A percentile compares a stretch with the other conserved stretches of the same genome.
These are phyloP conservation scores for Zoanthus sociatus DNA, from an alignment of 92 coral and sea anemone genomes.

Conservation along the genomic window DNA sequence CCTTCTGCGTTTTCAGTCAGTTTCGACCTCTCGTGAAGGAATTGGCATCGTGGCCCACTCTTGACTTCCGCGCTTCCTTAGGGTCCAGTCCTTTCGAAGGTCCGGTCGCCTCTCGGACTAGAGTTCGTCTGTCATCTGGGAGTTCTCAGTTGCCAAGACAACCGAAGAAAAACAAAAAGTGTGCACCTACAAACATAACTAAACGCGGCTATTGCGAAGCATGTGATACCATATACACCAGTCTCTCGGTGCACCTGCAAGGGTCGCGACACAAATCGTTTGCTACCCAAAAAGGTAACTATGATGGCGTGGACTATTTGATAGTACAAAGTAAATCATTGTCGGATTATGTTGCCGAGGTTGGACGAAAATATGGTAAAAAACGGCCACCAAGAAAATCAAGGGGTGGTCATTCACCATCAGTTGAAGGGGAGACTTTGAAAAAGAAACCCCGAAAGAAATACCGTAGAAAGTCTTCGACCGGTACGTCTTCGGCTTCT, in stretches of 20 bases:
- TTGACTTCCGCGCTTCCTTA: conserved; percentile 70
- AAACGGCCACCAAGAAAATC: background rate
- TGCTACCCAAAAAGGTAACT: conserved; percentile 66
- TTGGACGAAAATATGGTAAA: background rate
- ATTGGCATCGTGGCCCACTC: conserved; percentile 82
- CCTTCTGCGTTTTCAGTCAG: conserved; percentile 50
- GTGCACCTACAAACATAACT: conserved; percentile 21
- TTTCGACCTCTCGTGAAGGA: conserved; percentile 87
- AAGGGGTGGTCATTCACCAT: background rate
- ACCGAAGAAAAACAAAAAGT: conserved; percentile 10
- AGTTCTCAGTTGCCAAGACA: conserved; percentile 51
- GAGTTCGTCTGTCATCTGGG: conserved; percentile 64
- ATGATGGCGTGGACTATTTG: conserved; percentile 71
- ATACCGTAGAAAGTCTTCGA: background rate
- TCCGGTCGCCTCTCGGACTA: conserved; percentile 67
- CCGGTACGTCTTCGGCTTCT: background rate
- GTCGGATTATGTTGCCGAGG: conserved; percentile 63
- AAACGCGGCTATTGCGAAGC: conserved; percentile 90
- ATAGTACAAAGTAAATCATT: conserved; percentile 69
- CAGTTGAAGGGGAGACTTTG: background rate
- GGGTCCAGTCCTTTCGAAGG: conserved; percentile 85
- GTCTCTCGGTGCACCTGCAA: conserved; percentile 56
- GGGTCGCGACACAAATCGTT: conserved; percentile 64
- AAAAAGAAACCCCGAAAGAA: background rate
- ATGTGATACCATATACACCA: conserved; percentile 69